Base-by-base conservation (phyloP, 2,888 invertebrate genomes). In the Amphipoea lucens region DNA sequence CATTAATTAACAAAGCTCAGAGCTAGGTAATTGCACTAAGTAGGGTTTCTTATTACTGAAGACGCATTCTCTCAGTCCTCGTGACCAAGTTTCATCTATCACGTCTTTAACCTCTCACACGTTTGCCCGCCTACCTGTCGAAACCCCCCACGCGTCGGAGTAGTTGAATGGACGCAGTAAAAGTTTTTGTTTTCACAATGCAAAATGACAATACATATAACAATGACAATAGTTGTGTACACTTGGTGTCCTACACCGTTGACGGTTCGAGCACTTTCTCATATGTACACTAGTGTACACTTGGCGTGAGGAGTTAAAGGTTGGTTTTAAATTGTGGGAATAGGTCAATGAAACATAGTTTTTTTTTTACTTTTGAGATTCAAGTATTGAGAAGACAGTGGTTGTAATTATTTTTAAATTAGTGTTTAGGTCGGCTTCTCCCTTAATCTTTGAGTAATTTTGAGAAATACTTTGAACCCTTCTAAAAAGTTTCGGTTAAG, bases 31-130 rank as follows among this genome's bases (percentile, higher is more conserved):
- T 70, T 70, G 48, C 40, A 48, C 36, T 70, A 65, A 70, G 17
- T 70, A 20, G 23, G 17, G 78, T 66, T 65, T 78, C 69, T 29
- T 57, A 65, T 78, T 76, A 54, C 78, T 69, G 36, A 42, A 40
- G 29, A 65, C 48, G 20, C 29, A 29, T 48, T 65, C 4, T n/a
- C 23, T 57, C 54, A 63, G 69, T 48, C 17, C 20, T 78, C 12
- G 17, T 12, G 36, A 54, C 9, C 36, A 17, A 12, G 40, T 45
- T 69, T 63, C 40, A 54, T 54, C 23, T 36, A 4, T 7, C 54
- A 78, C 29, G 63, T 63, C 54, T 17, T 78, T 63, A 29, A 29
- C 29, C 29, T 29, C 29, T 29, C 29, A 29, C 29, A 29, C 29
- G 29, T 29, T 29, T 29, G 29, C 29, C 29, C 29, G 29, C 29